Percentiles rank a stretch among this genome's conserved stretches.
Evolutionary conservation across 35 echinoderm and acorn worm species (phyloP).

Genomic region (Apostichopus parvimensis): DNA sequence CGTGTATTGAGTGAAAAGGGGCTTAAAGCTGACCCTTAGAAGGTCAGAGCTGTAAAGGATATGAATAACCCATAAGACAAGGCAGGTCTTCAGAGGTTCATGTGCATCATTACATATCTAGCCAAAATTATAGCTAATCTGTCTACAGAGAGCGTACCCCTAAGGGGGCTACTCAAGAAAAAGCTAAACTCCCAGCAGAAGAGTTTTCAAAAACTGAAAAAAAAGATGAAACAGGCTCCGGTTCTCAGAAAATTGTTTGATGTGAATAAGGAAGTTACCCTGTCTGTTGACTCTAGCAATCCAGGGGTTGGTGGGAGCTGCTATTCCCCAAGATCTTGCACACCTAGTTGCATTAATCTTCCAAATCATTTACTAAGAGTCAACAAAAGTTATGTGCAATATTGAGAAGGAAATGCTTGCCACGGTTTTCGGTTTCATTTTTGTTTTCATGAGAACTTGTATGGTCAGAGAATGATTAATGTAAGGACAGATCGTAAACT

Average conservation of each 20-base stretch:
- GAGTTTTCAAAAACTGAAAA: constrained; percentile 19
- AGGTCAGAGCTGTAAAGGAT: constrained; percentile 2
- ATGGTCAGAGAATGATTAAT: constrained; percentile 26
- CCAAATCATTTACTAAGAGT: constrained; percentile 7
- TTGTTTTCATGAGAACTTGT: constrained; percentile 27
- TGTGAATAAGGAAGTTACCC: constrained; percentile 24
- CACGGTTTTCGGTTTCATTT: constrained; percentile 28
- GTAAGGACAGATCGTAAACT: not conserved
- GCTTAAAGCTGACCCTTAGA: constrained; percentile 21
- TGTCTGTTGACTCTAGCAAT: constrained; percentile 13
- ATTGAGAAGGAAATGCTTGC: constrained; percentile 56
- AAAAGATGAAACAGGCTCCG: constrained; percentile 6
- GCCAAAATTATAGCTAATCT: constrained; percentile 44
- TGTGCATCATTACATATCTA: constrained; percentile 29
- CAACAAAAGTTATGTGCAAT: constrained; percentile 40
- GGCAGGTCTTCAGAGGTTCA: constrained; percentile 18
- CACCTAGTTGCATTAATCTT: constrained; percentile 20
- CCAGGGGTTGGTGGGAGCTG: constrained; percentile 20
- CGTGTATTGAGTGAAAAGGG: not conserved
- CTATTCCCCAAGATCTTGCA: constrained; percentile 13
- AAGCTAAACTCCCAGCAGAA: not conserved
- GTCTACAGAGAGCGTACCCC: not conserved
- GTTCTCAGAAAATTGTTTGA: constrained; percentile 24
- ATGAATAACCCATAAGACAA: constrained; percentile 31
- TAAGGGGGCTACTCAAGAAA: constrained; percentile 30